phyloP scores from a whole-genome alignment of 2,113 vertebrate species.

The Paradoxurus hermaphroditus region DNA sequence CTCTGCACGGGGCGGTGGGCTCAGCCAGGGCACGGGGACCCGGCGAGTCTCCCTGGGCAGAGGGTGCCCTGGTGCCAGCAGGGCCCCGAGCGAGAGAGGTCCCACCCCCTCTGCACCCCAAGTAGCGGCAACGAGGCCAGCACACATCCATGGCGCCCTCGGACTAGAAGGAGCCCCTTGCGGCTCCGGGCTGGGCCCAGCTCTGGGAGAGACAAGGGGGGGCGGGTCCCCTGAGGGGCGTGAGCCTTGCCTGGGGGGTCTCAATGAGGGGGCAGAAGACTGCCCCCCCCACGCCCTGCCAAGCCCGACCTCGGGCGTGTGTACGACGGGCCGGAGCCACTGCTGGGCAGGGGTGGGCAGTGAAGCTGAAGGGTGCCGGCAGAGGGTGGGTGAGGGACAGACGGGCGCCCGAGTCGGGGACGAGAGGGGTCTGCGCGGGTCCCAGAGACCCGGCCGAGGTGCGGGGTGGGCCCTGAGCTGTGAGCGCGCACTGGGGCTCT shows the following conservation, averaged over 20 bases:
- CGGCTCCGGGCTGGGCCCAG: background rate
- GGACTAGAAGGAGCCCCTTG: background rate
- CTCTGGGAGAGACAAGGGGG: background rate
- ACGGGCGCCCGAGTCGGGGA: background rate
- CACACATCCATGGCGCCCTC: background rate
- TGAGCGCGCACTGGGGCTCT: background rate
- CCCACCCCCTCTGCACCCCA: background rate
- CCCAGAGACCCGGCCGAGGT: no score
- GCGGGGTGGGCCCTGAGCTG: background rate
- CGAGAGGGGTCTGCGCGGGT: background rate
- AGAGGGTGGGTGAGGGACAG: no score
- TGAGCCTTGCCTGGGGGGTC: background rate
- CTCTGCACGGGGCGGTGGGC: background rate
- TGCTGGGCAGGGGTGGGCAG: background rate
- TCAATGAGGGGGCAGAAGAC: fast-evolving
- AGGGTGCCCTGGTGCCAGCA: background rate
- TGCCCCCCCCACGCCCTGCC: background rate
- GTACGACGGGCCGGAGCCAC: background rate
- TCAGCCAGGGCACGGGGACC: background rate
- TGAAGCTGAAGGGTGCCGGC: background rate
- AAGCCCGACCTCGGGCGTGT: no score
- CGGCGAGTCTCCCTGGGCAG: background rate
- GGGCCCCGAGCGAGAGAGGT: background rate
- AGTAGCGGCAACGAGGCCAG: background rate
- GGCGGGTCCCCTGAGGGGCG: background rate